Percentiles rank a stretch among this genome's conserved stretches.
Conservation (phyloP, 2,113 vertebrate species). For the Protobothrops mucrosquamatus region DNA sequence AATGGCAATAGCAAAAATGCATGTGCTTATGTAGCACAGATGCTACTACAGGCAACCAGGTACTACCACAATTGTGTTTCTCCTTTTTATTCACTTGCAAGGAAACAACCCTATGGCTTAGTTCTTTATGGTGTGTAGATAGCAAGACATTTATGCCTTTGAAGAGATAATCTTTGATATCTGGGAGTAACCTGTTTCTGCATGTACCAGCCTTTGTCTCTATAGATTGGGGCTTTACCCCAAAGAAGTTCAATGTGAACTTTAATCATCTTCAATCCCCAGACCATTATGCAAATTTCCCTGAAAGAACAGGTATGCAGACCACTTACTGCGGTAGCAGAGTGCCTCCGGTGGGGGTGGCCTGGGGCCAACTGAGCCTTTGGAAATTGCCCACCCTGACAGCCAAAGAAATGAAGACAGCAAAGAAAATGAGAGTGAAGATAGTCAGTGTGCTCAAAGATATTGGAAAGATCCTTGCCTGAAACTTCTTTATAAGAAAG, state of each 20-base stretch:
- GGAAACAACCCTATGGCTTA: neutral
- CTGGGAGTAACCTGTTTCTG: neutral
- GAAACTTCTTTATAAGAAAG: neutral
- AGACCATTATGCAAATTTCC: neutral
- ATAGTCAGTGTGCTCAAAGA: neutral
- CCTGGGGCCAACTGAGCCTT: slow-evolving; percentile 4
- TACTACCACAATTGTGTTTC: neutral
- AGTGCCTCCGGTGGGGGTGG: neutral
- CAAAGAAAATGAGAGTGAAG: neutral
- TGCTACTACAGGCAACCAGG: neutral
- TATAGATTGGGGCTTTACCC: too few species aligned
- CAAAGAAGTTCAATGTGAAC: too few species aligned
- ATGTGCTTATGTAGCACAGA: neutral
- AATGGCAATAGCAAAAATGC: neutral
- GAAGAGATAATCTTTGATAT: neutral
- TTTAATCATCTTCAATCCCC: too few species aligned
- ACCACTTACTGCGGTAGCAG: slow-evolving; percentile 28
- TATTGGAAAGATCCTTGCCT: neutral
- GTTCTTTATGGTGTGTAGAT: too few species aligned
- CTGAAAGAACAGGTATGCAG: neutral
- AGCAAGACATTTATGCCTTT: neutral
- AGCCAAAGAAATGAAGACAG: neutral
- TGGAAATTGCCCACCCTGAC: slow-evolving; percentile 5
- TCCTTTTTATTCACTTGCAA: neutral
- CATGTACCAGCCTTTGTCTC: too few species aligned